phyloP scores from a whole-genome alignment of 2,797 vertebrate genomes.

The Salarias fasciatus region DNA sequence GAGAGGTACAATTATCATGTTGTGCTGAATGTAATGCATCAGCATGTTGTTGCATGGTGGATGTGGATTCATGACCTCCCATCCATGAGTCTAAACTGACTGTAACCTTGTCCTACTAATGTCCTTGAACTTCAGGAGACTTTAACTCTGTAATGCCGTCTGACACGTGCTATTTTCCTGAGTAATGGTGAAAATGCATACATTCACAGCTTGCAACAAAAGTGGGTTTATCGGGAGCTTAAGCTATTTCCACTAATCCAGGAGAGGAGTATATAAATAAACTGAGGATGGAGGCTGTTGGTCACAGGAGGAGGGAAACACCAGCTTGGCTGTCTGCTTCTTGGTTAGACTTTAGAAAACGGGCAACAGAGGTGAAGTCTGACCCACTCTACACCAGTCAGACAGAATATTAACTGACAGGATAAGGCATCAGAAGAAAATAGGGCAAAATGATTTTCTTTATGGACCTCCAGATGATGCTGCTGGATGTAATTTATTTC shows the following conservation, averaged over 20 bases:
- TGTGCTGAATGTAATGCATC: too few relatives aligned
- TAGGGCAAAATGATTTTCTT: constrained; percentile 70
- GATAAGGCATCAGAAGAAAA: neutral
- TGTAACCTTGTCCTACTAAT: neutral
- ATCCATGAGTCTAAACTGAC: too few relatives aligned
- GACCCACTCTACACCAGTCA: neutral
- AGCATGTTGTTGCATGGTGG: too few relatives aligned
- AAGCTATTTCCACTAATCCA: constrained; percentile 69
- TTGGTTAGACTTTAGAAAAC: constrained; percentile 17
- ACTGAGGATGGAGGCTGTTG: constrained; percentile 17
- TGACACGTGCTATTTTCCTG: constrained; percentile 16
- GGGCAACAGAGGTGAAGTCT: constrained; percentile 6
- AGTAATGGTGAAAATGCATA: constrained; percentile 23
- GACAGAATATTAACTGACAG: neutral
- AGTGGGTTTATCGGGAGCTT: constrained; percentile 57
- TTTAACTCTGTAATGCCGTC: constrained; percentile 18
- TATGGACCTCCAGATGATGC: constrained; percentile 78
- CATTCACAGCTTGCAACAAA: constrained; percentile 52
- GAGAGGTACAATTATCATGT: too few relatives aligned
- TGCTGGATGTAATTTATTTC: constrained; percentile 74
- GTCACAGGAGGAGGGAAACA: constrained; percentile 44
- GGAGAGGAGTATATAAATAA: constrained; percentile 62
- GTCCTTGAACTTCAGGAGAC: constrained; percentile 18
- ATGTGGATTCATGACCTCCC: too few relatives aligned
- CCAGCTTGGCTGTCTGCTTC: constrained; percentile 63